phyloP scores from a whole-genome alignment of 1,140 invertebrate species.

The Anastrepha obliqua region DNA sequence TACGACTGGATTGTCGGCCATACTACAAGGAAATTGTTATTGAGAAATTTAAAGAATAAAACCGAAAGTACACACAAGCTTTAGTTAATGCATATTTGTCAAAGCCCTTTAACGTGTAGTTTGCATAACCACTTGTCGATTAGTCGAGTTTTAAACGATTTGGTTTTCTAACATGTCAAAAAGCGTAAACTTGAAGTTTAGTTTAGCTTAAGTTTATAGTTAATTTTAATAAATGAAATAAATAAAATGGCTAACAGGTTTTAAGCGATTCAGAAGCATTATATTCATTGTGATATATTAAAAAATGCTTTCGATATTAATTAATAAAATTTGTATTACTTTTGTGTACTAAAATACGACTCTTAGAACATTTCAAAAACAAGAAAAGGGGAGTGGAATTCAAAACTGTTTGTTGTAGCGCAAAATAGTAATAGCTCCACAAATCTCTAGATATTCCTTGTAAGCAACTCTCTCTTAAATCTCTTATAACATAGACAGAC shows the following conservation, averaged over 20 bases:
- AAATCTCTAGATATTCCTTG: too few species aligned
- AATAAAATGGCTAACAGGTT: background rate
- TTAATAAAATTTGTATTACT: too few species aligned
- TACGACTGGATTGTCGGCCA: conserved; percentile 88
- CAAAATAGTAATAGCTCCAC: too few species aligned
- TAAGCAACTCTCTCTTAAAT: too few species aligned
- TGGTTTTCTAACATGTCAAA: background rate
- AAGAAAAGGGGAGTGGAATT: too few species aligned
- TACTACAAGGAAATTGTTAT: conserved; percentile 89
- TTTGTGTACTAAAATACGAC: too few species aligned
- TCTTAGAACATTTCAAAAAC: too few species aligned
- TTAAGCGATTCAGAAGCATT: too few species aligned
- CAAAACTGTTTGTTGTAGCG: too few species aligned
- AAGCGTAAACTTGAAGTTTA: background rate
- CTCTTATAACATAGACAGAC: too few species aligned
- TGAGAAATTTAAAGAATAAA: conserved; percentile 68
- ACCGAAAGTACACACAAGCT: background rate
- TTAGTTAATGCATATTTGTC: background rate
- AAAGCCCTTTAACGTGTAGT: background rate
- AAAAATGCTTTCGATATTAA: too few species aligned
- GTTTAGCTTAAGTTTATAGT: conserved; percentile 12
- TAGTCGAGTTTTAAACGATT: background rate
- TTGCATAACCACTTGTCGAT: background rate
- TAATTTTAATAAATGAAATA: background rate
- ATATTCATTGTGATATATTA: too few species aligned